Conservation (phyloP, 2,888 invertebrate species). For the Torymus texanus region DNA sequence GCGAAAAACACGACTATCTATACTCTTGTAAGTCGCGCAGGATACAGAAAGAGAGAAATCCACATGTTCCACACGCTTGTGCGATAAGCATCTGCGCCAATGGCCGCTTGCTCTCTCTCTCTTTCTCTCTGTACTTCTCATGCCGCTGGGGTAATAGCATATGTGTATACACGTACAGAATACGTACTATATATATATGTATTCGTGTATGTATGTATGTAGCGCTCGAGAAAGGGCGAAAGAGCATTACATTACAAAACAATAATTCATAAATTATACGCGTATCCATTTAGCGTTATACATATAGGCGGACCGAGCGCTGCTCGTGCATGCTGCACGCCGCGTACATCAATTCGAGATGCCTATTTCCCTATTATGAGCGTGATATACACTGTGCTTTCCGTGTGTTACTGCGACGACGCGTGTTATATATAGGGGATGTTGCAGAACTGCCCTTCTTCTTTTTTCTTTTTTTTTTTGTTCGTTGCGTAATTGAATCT, state of each 20-base stretch:
- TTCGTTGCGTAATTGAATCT: too few species aligned
- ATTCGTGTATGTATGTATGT: not conserved
- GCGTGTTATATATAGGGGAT: not conserved
- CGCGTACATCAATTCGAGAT: conserved; percentile 30
- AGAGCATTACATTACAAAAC: conserved; percentile 70
- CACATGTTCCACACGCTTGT: too few species aligned
- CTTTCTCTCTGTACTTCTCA: conserved; percentile 65
- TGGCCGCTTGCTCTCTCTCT: conserved; percentile 51
- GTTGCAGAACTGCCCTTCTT: too few species aligned
- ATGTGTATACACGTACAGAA: too few species aligned
- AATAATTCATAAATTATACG: conserved; percentile 72
- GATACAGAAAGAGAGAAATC: conserved; percentile 1
- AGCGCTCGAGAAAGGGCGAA: conserved; percentile 37
- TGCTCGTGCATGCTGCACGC: not conserved
- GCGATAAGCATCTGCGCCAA: conserved; percentile 61
- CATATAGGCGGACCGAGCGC: not conserved
- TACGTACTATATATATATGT: too few species aligned
- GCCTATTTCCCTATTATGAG: not conserved
- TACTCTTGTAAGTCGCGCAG: too few species aligned
- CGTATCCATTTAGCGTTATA: conserved; percentile 65
- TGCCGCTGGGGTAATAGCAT: conserved; percentile 3
- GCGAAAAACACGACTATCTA: not conserved
- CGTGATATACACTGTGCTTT: too few species aligned
- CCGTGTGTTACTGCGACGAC: not conserved
- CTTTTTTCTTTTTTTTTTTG: too few species aligned